Percentiles rank a stretch among this genome's conserved stretches.
Conservation (phyloP, 2,888 invertebrate species). For the Eupithecia vulgata region DNA sequence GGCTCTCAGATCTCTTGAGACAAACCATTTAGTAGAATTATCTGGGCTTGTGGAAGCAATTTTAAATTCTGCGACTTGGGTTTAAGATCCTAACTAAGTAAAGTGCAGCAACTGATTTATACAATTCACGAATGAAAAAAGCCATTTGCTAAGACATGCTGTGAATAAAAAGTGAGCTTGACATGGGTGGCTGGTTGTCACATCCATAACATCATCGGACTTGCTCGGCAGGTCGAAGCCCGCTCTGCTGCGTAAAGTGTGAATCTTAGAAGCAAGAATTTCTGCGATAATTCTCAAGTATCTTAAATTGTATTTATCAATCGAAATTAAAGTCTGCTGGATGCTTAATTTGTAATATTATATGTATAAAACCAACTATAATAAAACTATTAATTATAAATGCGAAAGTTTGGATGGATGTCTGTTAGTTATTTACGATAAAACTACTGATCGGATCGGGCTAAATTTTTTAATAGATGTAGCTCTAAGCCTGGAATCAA, state of each 20-base stretch:
- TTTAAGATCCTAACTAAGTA: neutral
- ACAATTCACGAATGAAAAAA: neutral
- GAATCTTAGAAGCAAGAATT: neutral
- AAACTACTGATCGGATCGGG: too few relatives aligned
- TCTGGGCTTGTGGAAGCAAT: neutral
- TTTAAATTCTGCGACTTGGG: neutral
- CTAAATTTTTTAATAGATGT: too few relatives aligned
- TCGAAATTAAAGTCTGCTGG: neutral
- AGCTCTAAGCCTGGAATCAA: too few relatives aligned
- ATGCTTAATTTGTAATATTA: neutral
- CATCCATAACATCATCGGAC: neutral
- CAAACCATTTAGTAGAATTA: neutral
- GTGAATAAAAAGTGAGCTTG: neutral
- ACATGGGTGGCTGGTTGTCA: slow-evolving; percentile 7
- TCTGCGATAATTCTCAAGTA: neutral
- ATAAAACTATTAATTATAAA: too few relatives aligned
- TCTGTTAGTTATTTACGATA: too few relatives aligned
- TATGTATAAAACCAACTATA: neutral
- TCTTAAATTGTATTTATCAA: neutral
- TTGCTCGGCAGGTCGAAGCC: slow-evolving; percentile 9
- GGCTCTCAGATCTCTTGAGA: neutral
- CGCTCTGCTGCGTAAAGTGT: slow-evolving; percentile 1
- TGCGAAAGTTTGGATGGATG: too few relatives aligned
- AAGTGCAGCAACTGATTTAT: neutral
- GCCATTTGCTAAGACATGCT: neutral